phyloP scores from a whole-genome alignment of 2,797 vertebrate genomes.

The Chromobotia macracanthus region DNA sequence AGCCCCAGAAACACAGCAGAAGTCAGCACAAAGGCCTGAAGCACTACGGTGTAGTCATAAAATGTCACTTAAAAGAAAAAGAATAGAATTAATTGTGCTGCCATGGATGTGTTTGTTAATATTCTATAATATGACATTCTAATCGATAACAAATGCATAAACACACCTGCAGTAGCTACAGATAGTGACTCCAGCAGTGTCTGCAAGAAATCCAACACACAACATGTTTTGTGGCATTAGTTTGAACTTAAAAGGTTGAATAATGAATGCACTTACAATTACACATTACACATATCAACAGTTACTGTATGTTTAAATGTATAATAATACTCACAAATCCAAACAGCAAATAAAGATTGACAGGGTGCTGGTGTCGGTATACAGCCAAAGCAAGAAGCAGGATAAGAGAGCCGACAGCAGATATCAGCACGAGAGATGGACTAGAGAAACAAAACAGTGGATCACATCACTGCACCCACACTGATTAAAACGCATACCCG shows the following conservation, averaged over 20 bases:
- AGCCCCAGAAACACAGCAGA: conserved; percentile 88
- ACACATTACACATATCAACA: no score
- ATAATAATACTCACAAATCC: conserved; percentile 84
- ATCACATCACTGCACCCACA: background rate
- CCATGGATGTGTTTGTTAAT: background rate
- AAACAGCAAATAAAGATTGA: conserved; percentile 92
- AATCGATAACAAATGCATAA: background rate
- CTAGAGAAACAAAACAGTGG: conserved; percentile 65
- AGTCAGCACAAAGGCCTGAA: conserved; percentile 91
- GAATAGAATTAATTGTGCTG: background rate
- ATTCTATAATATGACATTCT: background rate
- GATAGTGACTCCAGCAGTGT: conserved; percentile 89
- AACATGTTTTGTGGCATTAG: no score
- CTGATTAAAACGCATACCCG: background rate
- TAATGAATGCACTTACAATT: no score
- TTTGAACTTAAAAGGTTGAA: no score
- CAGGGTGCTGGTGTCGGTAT: conserved; percentile 87
- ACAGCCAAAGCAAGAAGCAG: conserved; percentile 83
- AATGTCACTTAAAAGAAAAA: conserved; percentile 82
- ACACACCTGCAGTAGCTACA: conserved; percentile 85
- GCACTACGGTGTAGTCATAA: conserved; percentile 84
- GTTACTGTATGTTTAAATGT: no score
- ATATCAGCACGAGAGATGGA: conserved; percentile 84
- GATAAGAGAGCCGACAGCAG: conserved; percentile 83
- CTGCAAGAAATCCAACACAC: conserved; percentile 78